phyloP scores from a whole-genome alignment of 2,797 vertebrate genomes.

The Falco columbarius region DNA sequence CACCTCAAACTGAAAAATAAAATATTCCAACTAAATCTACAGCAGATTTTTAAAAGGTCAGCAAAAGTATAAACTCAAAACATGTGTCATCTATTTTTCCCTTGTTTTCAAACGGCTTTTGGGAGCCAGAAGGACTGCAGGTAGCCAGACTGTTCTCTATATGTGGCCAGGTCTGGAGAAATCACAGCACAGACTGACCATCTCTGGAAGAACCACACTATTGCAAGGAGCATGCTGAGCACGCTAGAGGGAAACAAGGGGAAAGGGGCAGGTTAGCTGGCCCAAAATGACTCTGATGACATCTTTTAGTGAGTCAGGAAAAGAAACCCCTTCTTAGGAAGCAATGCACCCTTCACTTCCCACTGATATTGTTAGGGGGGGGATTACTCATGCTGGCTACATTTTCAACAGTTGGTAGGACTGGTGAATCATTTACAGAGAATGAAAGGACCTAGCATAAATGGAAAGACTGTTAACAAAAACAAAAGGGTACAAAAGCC shows the following conservation, averaged over 20 bases:
- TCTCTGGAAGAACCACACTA: fast-evolving
- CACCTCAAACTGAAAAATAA: neutral
- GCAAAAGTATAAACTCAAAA: neutral
- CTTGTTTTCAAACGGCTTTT: neutral
- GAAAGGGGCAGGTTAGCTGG: neutral
- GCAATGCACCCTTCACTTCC: neutral
- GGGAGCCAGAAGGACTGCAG: neutral
- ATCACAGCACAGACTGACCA: fast-evolving
- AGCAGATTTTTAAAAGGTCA: neutral
- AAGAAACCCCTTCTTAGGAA: neutral
- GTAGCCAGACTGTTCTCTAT: neutral
- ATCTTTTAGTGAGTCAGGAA: neutral
- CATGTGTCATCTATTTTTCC: neutral
- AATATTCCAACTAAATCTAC: neutral
- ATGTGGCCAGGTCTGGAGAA: neutral
- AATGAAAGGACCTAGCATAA: neutral
- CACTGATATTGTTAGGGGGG: neutral
- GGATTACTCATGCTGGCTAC: neutral
- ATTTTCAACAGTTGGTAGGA: neutral
- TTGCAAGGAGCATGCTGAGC: fast-evolving
- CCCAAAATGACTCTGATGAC: neutral
- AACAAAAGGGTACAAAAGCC: neutral
- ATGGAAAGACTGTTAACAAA: neutral
- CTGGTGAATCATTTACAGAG: neutral
- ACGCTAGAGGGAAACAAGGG: neutral